Evolutionary conservation across 64 coral and sea anemone genomes (phyloP).

Genomic region (Porites australiensis): DNA sequence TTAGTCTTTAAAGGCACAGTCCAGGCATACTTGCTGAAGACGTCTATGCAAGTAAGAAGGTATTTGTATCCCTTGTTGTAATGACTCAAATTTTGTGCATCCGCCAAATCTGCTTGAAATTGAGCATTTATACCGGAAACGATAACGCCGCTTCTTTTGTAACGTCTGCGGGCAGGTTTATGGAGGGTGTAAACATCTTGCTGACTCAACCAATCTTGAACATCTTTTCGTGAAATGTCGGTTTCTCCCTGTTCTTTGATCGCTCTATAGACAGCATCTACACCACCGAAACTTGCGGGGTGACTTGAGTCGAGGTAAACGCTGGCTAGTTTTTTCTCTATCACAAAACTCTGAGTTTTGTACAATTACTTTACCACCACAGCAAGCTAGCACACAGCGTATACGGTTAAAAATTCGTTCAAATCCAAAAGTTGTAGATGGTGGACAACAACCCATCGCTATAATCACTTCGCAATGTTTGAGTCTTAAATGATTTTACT

Average conservation of each 20-base stretch:
- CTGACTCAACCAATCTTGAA: constrained; percentile 36
- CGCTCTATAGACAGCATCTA: neutral
- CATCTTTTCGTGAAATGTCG: neutral
- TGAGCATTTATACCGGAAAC: constrained; percentile 25
- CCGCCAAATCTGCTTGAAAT: constrained; percentile 33
- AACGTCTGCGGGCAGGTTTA: constrained; percentile 2
- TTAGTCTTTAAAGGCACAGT: too few species aligned
- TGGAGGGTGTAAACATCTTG: constrained; percentile 31
- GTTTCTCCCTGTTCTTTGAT: neutral
- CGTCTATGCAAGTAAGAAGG: neutral
- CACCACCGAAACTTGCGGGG: neutral
- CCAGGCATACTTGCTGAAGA: too few species aligned
- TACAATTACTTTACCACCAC: neutral
- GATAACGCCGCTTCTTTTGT: neutral
- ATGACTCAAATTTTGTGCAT: neutral
- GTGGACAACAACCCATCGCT: neutral
- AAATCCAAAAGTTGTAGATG: neutral
- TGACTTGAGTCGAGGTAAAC: neutral
- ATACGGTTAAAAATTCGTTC: neutral
- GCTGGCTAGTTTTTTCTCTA: constrained; percentile 5
- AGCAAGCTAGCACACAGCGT: constrained; percentile 8
- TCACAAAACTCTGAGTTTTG: constrained; percentile 13
- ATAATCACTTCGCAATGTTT: too few species aligned
- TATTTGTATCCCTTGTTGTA: constrained; percentile 30
- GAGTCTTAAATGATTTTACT: too few species aligned